Evolutionary conservation across 53 echinoderm and acorn worm species (phyloP).

Genomic region (Actinopyga echinites): DNA sequence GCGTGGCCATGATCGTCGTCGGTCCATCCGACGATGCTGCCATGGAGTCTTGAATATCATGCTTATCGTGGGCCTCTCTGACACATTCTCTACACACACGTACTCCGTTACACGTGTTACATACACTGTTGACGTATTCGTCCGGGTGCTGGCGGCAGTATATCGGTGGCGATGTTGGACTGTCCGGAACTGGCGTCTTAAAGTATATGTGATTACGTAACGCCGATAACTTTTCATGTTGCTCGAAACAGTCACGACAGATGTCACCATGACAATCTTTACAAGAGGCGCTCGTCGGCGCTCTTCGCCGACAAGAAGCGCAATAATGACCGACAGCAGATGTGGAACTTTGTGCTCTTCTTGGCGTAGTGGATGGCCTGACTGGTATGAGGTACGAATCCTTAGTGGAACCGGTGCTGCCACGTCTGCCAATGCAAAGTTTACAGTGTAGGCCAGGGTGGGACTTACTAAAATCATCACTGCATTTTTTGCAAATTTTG

Average conservation of each 20-base stretch:
- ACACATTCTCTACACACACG: background rate
- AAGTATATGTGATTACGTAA: background rate
- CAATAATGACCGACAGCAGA: too few relatives aligned
- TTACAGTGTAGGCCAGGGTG: background rate
- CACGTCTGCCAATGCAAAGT: background rate
- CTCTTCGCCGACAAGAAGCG: background rate
- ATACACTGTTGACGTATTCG: background rate
- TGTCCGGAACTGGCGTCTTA: background rate
- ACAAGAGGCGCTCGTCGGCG: background rate
- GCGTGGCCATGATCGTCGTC: too few relatives aligned
- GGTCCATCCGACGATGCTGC: too few relatives aligned
- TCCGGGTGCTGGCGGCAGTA: background rate
- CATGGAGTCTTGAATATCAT: background rate
- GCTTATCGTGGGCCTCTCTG: background rate
- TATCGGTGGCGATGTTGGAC: background rate
- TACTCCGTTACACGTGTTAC: background rate
- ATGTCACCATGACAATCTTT: slow-evolving; percentile 1
- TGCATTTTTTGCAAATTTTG: background rate
- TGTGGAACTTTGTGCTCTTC: background rate
- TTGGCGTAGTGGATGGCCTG: background rate
- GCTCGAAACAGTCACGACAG: background rate
- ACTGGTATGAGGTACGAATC: background rate
- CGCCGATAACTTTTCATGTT: background rate
- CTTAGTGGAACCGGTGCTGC: background rate
- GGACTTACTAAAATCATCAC: background rate